Evolutionary conservation across 2,888 invertebrate genomes (phyloP).

Genomic region (Cerceris rybyensis): DNA sequence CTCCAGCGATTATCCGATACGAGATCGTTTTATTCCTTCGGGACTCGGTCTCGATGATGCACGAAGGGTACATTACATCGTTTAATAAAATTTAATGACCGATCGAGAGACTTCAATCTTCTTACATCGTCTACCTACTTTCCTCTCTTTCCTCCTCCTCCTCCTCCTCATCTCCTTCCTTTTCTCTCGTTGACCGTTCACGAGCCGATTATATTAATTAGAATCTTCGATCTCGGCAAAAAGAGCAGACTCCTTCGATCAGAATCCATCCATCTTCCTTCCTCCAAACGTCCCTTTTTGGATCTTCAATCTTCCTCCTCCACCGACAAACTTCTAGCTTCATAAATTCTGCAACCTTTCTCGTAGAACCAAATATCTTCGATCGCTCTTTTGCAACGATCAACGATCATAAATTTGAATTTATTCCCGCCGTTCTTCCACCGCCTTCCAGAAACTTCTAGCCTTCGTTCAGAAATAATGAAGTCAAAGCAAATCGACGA

Average conservation of each 20-base stretch:
- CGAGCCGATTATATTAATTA: constrained; percentile 44
- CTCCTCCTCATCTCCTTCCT: not conserved
- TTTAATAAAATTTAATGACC: constrained; percentile 48
- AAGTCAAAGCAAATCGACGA: not conserved
- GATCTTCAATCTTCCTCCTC: not conserved
- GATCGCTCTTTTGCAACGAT: too few relatives aligned
- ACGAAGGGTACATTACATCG: constrained; percentile 22
- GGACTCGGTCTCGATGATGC: not conserved
- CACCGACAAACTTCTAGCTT: not conserved
- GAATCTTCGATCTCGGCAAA: constrained; percentile 18
- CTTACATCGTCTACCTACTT: constrained; percentile 5
- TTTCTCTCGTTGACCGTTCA: constrained; percentile 1
- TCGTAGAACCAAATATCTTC: too few relatives aligned
- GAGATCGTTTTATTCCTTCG: not conserved
- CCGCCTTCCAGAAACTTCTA: too few relatives aligned
- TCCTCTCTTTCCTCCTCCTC: too few relatives aligned
- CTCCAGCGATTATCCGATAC: not conserved
- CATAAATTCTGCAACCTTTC: too few relatives aligned
- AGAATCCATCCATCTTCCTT: constrained; percentile 16
- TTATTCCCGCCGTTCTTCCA: too few relatives aligned
- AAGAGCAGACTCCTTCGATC: constrained; percentile 13
- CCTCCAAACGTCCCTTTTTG: not conserved
- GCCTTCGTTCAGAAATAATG: too few relatives aligned
- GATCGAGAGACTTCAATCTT: constrained; percentile 36
- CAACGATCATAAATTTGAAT: too few relatives aligned